Base-by-base conservation (phyloP, 2,113 vertebrate species). In the Rhabdomys dilectus region DNA sequence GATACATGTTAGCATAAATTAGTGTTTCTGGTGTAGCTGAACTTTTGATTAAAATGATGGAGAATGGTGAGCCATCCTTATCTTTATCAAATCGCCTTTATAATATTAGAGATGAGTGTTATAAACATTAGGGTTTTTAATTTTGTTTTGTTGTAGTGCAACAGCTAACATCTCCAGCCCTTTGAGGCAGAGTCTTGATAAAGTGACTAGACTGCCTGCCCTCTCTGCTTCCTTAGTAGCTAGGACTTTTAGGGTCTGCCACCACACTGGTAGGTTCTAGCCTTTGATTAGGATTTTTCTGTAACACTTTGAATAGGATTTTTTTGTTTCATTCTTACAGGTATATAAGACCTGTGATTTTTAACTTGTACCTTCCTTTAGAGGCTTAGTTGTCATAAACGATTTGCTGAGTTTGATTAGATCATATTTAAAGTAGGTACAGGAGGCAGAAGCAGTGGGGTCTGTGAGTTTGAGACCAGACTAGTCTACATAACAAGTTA, bases 311-410 rank as follows among this genome's bases (percentile, higher is more conserved):
- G 48, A 51, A 9, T 51, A 51, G 48, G 48, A 51, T 51, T 51
- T 51, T 51, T 51, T 51, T 51, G 45, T 91, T 94, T 94, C 19
- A 75, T 4, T 93, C 31, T 31, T 85, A 4, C 19, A 64, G 29
- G 24, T 90, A 81, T 90, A 81, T 84, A 48, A 34, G 19, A 53
- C 42, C 24, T 76, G 36, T 82, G 70, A 29, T 89, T 89, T 96
- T 81, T 68, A 58, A 60, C 29, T 92, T 85, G 19, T 75, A 39
- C 42, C 34, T 91, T 96, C 51, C 45, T 89, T 11, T 88, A 62
- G 24, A 81, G 62, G 82, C 19, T 96, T 94, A 70, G 45, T 62
- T 93, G 60, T n/a, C 89, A 9, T 85, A 45, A 89, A 66, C 94
- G 66, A 72, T 58, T 88, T 48, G 36, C 42, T 87, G 42, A 29